Evolutionary conservation across 1,140 invertebrate genomes (phyloP), one percentile per base, ranked within the genome.

Genomic region (Chionoecetes opilio): DNA sequence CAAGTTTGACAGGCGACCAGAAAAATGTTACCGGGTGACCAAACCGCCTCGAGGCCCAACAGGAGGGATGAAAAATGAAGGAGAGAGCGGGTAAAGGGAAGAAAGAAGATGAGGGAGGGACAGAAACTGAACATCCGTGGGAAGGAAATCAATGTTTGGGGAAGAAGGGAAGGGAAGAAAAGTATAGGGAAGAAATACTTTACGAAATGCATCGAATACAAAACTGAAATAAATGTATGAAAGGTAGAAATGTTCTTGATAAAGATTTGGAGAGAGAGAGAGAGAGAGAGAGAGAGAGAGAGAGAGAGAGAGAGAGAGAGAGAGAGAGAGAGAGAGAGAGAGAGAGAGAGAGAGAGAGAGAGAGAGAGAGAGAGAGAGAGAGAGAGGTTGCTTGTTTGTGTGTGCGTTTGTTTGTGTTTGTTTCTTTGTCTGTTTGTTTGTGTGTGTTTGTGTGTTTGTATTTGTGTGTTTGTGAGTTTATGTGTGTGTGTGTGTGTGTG

Each of bases 241-340:
- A 29, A 34, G n/a, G n/a, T 26, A 3, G 26, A 84, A 34, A 34
- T 84, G 82, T 6, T 82, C 5, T 5, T 82, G 29, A 85, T 3
- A 85, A 31, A 85, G 84, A 37, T 8, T 32, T 3, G 21, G 84
- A 37, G 34, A 85, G 84, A 37, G 84, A 32, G 84, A 37, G 84
- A 37, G 84, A 37, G 84, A 37, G 84, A 37, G 84, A 37, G 84
- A 37, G 84, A 85, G 31, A 32, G 34, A 85, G 31, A 32, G 34
- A 37, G 84, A 34, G 84, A 85, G 31, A 85, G 84, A 34, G 84
- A 34, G 84, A 85, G 84, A 85, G 84, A 85, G 84, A 37, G 34
- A 85, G 84, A 34, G 84, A 37, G 31, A 85, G 84, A 37, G 84
- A 37, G 84, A 85, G 84, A 85, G 84, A 37, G 14, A 31, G 84